These are phyloP conservation scores for Naso thynnoides DNA, from an alignment of 2,797 vertebrate genomes.

Conservation along the genomic window DNA sequence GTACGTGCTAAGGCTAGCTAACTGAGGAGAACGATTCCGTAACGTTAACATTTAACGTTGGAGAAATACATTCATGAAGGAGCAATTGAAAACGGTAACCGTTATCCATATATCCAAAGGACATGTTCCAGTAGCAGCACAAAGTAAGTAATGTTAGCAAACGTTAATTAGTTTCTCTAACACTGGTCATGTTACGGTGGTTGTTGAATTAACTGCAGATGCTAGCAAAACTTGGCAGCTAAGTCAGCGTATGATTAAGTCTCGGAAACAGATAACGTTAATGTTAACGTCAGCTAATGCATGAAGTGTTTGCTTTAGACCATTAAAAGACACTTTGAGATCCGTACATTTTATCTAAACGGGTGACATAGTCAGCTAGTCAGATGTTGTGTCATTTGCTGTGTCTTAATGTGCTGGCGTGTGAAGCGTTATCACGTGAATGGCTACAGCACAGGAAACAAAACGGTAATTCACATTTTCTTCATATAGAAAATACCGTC, in stretches of 20 bases:
- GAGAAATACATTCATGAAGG: not conserved
- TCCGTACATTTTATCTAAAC: not conserved
- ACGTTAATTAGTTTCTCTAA: not conserved
- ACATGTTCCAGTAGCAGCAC: not conserved
- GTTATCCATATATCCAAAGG: conserved; percentile 5
- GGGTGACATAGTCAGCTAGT: conserved; percentile 1
- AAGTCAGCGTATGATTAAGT: conserved; percentile 47
- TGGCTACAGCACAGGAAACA: conserved; percentile 62
- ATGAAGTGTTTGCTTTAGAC: not conserved
- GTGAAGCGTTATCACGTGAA: conserved; percentile 78
- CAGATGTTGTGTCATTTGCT: conserved; percentile 21
- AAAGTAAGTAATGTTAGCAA: conserved; percentile 59
- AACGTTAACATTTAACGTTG: conserved; percentile 32
- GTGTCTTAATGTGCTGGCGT: conserved; percentile 35
- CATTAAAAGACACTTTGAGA: not conserved
- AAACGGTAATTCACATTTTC: not conserved
- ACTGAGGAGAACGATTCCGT: conserved; percentile 35
- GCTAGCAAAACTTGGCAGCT: conserved; percentile 73
- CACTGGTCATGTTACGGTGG: not conserved
- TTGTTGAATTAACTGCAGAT: conserved; percentile 25
- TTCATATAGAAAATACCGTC: not conserved
- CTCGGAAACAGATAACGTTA: not conserved
- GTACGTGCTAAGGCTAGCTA: conserved; percentile 68
- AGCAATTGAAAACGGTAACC: not conserved
- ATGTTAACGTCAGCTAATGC: too few species aligned